Percentiles rank a stretch among this genome's conserved stretches.
These are phyloP conservation scores for Zalophus californianus DNA, from an alignment of 2,797 vertebrate genomes.

Conservation along the genomic window DNA sequence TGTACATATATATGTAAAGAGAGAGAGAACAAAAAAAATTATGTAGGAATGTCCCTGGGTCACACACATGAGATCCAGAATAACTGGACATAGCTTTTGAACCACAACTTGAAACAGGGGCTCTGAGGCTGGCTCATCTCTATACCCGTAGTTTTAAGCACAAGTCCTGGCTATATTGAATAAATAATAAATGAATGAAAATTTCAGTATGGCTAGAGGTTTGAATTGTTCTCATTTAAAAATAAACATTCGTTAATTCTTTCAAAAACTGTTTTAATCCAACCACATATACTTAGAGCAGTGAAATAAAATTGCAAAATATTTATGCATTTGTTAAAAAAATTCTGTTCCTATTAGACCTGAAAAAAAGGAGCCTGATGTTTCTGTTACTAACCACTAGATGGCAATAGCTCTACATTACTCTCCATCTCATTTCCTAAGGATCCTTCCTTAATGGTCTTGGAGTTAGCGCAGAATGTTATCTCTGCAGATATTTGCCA, in stretches of 20 bases:
- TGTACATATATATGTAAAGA: neutral
- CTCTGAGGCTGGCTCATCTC: neutral
- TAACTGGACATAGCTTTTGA: neutral
- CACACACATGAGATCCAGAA: neutral
- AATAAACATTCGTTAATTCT: neutral
- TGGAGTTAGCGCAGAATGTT: conserved; percentile 43
- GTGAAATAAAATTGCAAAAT: conserved; percentile 54
- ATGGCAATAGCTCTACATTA: conserved; percentile 74
- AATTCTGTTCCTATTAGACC: neutral
- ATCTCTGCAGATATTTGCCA: conserved; percentile 69
- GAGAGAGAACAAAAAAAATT: neutral
- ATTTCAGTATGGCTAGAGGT: neutral
- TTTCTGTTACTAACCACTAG: conserved; percentile 58
- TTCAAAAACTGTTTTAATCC: conserved; percentile 42
- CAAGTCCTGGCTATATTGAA: neutral
- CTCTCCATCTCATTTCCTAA: neutral
- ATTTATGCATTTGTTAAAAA: conserved; percentile 19
- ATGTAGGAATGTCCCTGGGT: neutral
- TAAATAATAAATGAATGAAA: conserved; percentile 18
- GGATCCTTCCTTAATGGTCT: neutral
- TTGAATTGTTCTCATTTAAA: neutral
- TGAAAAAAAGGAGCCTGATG: neutral
- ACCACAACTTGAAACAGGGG: neutral
- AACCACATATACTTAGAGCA: neutral
- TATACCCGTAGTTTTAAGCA: neutral